phyloP scores from a whole-genome alignment of 2,113 vertebrate species.

The Pseudorhombus dupliciocellatus region DNA sequence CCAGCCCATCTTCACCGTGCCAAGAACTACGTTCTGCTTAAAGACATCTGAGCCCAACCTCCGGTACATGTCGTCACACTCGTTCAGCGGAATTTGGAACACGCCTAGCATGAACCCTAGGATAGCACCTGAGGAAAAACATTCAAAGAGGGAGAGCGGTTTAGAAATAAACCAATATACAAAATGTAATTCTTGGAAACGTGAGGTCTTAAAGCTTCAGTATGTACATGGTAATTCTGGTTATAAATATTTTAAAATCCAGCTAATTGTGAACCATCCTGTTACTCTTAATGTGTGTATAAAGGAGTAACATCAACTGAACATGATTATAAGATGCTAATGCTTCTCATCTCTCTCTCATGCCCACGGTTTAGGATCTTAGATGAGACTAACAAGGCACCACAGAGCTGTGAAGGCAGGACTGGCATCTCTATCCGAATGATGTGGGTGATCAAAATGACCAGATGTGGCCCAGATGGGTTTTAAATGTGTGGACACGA shows the following conservation, averaged over 20 bases:
- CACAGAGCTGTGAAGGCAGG: not conserved
- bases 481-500: constrained; percentile 36
- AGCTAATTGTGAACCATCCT: not conserved
- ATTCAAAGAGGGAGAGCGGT: not conserved
- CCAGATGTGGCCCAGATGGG: constrained; percentile 47
- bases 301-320: constrained; percentile 16
- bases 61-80: constrained; percentile 93
- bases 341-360: not conserved
- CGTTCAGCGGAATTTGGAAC: constrained; percentile 90
- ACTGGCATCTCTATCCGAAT: constrained; percentile 4
- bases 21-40: constrained; percentile 95
- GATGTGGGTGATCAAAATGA: constrained; percentile 20
- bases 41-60: constrained; percentile 94
- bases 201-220: too few relatives aligned
- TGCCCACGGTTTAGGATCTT: not conserved
- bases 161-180: not conserved
- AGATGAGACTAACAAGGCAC: constrained; percentile 4
- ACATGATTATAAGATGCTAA: constrained; percentile 4
- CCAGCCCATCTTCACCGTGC: constrained; percentile 98
- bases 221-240: too few relatives aligned
- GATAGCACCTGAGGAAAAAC: constrained; percentile 87
- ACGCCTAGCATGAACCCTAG: constrained; percentile 95
- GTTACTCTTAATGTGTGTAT: not conserved
- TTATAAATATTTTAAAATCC: not conserved
- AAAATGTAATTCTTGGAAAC: too few relatives aligned